Conservation (phyloP, 2,113 vertebrate species). For the Hippocampus mohnikei region DNA sequence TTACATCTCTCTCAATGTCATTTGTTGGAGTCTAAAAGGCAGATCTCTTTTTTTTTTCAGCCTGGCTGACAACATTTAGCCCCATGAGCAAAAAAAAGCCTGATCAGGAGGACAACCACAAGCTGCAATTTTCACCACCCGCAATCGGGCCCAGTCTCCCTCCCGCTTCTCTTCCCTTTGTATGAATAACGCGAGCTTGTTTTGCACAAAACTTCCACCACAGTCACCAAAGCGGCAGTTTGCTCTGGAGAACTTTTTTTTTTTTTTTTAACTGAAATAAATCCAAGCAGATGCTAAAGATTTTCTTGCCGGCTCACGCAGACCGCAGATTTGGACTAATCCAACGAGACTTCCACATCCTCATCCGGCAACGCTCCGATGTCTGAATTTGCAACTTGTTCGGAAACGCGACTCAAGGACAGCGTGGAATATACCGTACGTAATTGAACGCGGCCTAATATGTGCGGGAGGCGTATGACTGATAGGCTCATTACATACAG, state of each 20-base stretch:
- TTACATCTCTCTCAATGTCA: slow-evolving; percentile 31
- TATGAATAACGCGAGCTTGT: neutral
- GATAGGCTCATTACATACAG: slow-evolving; percentile 39
- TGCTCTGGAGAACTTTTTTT: neutral
- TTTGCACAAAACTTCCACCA: neutral
- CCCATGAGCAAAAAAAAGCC: slow-evolving; percentile 25
- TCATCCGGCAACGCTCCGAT: neutral
- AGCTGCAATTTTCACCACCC: slow-evolving; percentile 12
- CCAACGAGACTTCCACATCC: neutral
- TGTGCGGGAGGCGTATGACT: slow-evolving; percentile 6
- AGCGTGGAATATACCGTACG: neutral
- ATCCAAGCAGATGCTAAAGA: neutral
- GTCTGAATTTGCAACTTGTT: neutral
- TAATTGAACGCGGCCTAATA: slow-evolving; percentile 11
- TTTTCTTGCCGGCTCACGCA: neutral
- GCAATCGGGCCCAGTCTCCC: neutral
- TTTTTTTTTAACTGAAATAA: neutral
- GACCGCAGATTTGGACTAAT: neutral
- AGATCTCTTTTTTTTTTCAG: slow-evolving; percentile 32
- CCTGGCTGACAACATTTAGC: slow-evolving; percentile 12
- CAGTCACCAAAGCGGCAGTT: neutral
- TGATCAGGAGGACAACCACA: slow-evolving; percentile 6
- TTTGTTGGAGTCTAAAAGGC: slow-evolving; percentile 23
- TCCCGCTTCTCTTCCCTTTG: neutral
- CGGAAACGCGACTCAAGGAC: neutral